phyloP scores from a whole-genome alignment of 2,888 invertebrate genomes.

The Xiphydria camelus region DNA sequence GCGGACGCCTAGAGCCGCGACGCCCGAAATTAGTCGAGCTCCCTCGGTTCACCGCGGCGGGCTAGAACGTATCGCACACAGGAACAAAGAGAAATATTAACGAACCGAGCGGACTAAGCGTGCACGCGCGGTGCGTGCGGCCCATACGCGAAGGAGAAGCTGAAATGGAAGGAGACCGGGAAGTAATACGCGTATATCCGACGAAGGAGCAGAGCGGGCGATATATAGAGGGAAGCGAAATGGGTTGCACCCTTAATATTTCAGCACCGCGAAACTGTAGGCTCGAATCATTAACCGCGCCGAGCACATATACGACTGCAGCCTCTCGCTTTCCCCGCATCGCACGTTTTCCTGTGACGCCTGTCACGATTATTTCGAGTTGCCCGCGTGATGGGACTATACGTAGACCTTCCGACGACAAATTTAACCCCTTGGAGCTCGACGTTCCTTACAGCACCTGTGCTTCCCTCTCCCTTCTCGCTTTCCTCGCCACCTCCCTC shows the following conservation, averaged over 20 bases:
- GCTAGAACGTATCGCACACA: constrained; percentile 52
- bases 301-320: constrained; percentile 5
- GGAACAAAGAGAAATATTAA: constrained; percentile 65
- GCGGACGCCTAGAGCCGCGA: no score
- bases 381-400: not conserved
- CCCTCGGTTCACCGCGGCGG: not conserved
- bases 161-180: not conserved
- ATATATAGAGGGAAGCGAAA: constrained; percentile 25
- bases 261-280: constrained; percentile 52
- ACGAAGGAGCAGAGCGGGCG: constrained; percentile 6
- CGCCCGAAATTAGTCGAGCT: constrained; percentile 30
- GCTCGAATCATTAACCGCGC: constrained; percentile 48
- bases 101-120: constrained; percentile 53
- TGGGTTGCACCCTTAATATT: constrained; percentile 49
- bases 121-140: not conserved
- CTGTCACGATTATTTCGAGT: constrained; percentile 23
- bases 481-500: no score
- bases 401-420: not conserved
- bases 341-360: constrained; percentile 14
- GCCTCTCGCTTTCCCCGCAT: constrained; percentile 12
- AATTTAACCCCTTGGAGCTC: not conserved
- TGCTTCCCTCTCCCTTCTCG: no score
- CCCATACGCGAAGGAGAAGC: not conserved
- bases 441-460: no score
- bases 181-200: not conserved